Base-by-base conservation (phyloP, 2,888 invertebrate species). In the Melieria crassipennis region DNA sequence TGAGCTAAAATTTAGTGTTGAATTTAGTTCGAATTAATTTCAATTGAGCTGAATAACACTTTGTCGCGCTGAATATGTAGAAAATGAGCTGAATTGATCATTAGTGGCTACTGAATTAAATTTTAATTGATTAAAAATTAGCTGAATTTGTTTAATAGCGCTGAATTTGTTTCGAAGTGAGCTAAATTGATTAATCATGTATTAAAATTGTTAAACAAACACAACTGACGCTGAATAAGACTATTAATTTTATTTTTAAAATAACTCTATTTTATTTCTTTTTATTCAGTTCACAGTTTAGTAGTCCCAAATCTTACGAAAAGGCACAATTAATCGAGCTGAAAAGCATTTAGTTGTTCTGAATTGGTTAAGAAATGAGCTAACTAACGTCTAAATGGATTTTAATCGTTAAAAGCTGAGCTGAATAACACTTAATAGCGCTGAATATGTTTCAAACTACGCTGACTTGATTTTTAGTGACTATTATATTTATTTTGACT, bases 61-160 rank as follows among this genome's bases (percentile, higher is more conserved):
- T 30, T 9, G 7, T 3, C 3, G 16, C 42, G 16, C 4, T 57
- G 4, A 13, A 57, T 30, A 30, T 56, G 56, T 11, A 1, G 16
- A 7, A 1, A n/a, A n/a, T 56, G 56, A 4, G 30, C 7, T 9
- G 42, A 57, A 9, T 57, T 30, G 10, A 57, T 16, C 4, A 57
- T 5, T 30, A 30, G 30, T 3, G 30, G 30, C 30, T 30, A 30
- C 30, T 30, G 30, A 30, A 2, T 30, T 30, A 30, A 30, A 3
- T 30, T 30, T 1, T 1, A 30, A 13, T 57, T 57, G 4, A 57
- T 45, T 4, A 43, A 47, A 62, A 47, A 16, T 16, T 11, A 6
- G 57, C 65, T 57, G 30, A 43, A 60, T 43, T 1, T n/a, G 16
- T 55, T 52, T 50, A 55, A 64, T 64, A 42, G 52, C 10, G 43